Evolutionary conservation across 2,888 invertebrate genomes (phyloP).

Genomic region (Steinernema hermaphroditum): DNA sequence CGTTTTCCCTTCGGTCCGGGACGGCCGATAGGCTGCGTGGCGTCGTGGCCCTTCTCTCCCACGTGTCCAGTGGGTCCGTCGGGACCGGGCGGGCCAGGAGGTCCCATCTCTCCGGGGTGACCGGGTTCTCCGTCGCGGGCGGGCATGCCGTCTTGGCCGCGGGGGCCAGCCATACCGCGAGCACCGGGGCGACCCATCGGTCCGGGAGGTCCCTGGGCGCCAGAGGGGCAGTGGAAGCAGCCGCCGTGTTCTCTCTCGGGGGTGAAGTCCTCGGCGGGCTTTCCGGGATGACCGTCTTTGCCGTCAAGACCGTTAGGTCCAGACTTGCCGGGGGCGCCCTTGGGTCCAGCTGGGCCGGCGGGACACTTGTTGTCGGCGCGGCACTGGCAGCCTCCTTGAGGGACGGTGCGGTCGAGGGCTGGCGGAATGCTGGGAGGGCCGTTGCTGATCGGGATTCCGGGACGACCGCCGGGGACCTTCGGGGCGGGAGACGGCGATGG

Average conservation of each 20-base stretch:
- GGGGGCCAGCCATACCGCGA: constrained; percentile 53
- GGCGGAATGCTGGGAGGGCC: constrained; percentile 16
- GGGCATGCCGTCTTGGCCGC: constrained; percentile 53
- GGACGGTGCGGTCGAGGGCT: background rate
- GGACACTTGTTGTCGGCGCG: constrained; percentile 51
- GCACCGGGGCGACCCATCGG: constrained; percentile 56
- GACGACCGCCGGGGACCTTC: constrained; percentile 10
- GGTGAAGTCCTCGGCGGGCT: constrained; percentile 50
- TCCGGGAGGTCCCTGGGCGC: constrained; percentile 50
- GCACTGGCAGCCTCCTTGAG: constrained; percentile 5
- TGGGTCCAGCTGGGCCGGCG: constrained; percentile 53
- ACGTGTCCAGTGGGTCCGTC: constrained; percentile 57
- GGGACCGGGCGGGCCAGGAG: constrained; percentile 53
- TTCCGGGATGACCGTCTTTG: constrained; percentile 54
- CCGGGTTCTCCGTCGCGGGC: constrained; percentile 57
- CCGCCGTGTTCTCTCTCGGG: constrained; percentile 50
- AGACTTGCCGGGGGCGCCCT: constrained; percentile 52
- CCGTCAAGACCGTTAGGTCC: constrained; percentile 54
- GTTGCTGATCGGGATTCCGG: constrained; percentile 6
- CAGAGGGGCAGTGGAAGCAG: constrained; percentile 56
- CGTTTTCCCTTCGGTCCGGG: constrained; percentile 58
- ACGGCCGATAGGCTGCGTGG: constrained; percentile 54
- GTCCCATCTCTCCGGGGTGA: constrained; percentile 57
- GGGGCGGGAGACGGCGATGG: background rate
- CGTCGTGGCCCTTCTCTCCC: constrained; percentile 59